Percentiles rank a stretch among this genome's conserved stretches.
Conservation (phyloP, 2,888 invertebrate species). For the Sialis lutaria region DNA sequence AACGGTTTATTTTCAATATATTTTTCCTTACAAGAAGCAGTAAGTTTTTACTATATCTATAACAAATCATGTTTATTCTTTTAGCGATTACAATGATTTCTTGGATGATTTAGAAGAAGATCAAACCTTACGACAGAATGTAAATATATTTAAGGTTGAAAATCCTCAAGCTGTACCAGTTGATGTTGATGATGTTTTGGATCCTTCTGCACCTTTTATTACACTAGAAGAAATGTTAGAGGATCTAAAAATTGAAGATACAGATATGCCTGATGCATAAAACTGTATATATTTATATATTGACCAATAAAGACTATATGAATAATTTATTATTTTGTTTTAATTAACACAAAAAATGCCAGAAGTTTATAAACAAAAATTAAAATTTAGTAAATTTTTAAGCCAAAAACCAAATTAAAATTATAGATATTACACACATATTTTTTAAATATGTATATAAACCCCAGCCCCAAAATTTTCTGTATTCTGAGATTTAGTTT, state of each 20-base stretch:
- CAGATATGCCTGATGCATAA: constrained; percentile 37
- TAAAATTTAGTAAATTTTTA: no score
- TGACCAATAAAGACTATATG: no score
- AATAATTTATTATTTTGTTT: no score
- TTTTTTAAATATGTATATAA: no score
- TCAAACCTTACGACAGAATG: constrained; percentile 67
- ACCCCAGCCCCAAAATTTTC: no score
- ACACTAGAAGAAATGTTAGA: constrained; percentile 89
- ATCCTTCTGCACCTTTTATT: constrained; percentile 53
- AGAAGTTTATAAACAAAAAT: no score
- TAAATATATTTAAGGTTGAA: constrained; percentile 75
- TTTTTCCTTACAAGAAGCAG: not conserved
- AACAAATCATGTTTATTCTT: constrained; percentile 12
- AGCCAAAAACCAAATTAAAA: no score
- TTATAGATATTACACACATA: no score
- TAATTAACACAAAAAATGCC: no score
- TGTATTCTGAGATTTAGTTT: no score
- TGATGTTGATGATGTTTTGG: constrained; percentile 38
- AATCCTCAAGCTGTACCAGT: constrained; percentile 29
- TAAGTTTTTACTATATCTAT: not conserved
- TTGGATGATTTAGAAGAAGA: constrained; percentile 96
- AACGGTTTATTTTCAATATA: constrained; percentile 4
- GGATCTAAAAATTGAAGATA: constrained; percentile 66
- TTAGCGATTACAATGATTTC: constrained; percentile 86
- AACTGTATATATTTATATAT: no score